These are phyloP conservation scores for Planococcus citri DNA, from an alignment of 1,140 invertebrate species.

Conservation along the genomic window DNA sequence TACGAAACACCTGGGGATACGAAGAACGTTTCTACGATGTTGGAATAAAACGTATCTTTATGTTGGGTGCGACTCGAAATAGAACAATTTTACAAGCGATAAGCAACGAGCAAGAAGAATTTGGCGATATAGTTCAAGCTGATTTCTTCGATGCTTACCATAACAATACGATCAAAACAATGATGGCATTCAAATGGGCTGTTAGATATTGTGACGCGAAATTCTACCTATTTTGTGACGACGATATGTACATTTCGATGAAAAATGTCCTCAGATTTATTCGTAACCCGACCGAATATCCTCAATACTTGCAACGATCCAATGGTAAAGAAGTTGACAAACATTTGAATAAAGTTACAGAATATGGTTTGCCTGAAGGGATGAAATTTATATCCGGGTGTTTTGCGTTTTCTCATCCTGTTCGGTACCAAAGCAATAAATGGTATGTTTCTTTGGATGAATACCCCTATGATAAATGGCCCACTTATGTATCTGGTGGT, in stretches of 20 bases:
- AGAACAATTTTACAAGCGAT: slow-evolving; percentile 36
- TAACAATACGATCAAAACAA: slow-evolving; percentile 91
- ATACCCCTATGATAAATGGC: slow-evolving; percentile 77
- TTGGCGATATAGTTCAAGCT: slow-evolving; percentile 68
- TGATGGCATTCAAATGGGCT: no score
- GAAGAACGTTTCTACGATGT: slow-evolving; percentile 63
- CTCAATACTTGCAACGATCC: no score
- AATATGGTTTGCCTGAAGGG: slow-evolving; percentile 52
- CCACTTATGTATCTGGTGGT: slow-evolving; percentile 82
- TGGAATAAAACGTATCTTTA: slow-evolving; percentile 61
- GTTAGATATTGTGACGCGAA: no score
- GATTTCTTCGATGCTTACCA: slow-evolving; percentile 74
- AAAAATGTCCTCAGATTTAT: no score
- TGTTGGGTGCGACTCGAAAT: no score
- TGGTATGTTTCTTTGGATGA: slow-evolving; percentile 76
- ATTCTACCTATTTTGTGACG: no score
- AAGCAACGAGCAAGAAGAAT: slow-evolving; percentile 46
- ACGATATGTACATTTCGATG: no score
- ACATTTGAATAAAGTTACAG: no score
- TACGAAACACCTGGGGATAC: slow-evolving; percentile 73
- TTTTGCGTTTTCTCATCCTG: slow-evolving; percentile 48
- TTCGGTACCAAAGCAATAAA: slow-evolving; percentile 65
- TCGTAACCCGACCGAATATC: no score
- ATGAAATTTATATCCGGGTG: slow-evolving; percentile 61
- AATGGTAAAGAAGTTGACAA: no score